Evolutionary conservation across 2,888 invertebrate species (phyloP).

Genomic region (Hypsopygia costalis): DNA sequence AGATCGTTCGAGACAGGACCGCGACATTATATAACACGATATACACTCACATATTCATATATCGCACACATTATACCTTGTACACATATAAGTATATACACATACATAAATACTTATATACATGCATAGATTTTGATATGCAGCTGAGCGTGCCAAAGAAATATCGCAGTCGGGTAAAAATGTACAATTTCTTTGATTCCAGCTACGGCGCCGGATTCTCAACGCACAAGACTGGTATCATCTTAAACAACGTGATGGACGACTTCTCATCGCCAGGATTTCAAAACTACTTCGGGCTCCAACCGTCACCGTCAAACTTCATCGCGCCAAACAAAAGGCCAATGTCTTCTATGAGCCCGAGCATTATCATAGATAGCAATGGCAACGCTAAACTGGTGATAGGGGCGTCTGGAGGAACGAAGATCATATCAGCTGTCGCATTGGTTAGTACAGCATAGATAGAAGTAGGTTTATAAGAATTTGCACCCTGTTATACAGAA

Average conservation of each 20-base stretch:
- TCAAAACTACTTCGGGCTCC: constrained; percentile 84
- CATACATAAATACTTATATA: too few species aligned
- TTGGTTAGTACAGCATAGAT: constrained; percentile 78
- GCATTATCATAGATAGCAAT: constrained; percentile 85
- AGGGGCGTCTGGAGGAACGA: constrained; percentile 92
- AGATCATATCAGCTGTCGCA: constrained; percentile 87
- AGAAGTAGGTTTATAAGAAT: too few species aligned
- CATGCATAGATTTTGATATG: too few species aligned
- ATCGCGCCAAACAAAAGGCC: constrained; percentile 90
- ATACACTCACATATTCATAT: too few species aligned
- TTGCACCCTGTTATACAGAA: too few species aligned
- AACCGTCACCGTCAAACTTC: constrained; percentile 90
- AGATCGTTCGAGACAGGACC: too few species aligned
- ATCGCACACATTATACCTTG: too few species aligned
- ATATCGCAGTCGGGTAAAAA: too few species aligned
- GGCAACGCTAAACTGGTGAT: constrained; percentile 86
- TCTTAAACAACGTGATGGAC: constrained; percentile 98
- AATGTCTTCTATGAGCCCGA: constrained; percentile 92
- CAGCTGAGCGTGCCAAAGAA: too few species aligned
- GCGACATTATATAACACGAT: too few species aligned
- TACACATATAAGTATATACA: too few species aligned
- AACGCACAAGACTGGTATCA: constrained; percentile 90
- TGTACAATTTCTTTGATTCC: constrained; percentile 19
- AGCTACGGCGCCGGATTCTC: constrained; percentile 92
- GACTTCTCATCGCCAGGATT: constrained; percentile 93